Evolutionary conservation across 1,140 invertebrate species (phyloP).

Genomic region (Tetranychus cinnabarinus): DNA sequence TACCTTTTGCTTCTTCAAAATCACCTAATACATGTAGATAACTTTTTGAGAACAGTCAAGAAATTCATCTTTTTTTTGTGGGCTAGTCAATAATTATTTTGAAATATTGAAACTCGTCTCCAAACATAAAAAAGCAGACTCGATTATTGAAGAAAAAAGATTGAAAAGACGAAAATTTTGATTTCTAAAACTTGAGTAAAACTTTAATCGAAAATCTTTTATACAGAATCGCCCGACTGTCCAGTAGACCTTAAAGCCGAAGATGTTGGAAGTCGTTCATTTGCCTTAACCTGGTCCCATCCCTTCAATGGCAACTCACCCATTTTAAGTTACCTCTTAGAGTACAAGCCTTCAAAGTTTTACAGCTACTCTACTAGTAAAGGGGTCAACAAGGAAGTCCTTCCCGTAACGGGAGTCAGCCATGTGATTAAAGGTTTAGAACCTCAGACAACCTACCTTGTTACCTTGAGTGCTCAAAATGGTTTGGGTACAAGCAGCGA

Average conservation of each 20-base stretch:
- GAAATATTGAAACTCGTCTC: too few relatives aligned
- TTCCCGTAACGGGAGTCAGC: neutral
- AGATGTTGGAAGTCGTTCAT: slow-evolving; percentile 27
- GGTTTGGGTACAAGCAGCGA: slow-evolving; percentile 77
- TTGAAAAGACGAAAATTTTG: too few relatives aligned
- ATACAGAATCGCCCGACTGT: slow-evolving; percentile 35
- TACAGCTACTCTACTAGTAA: neutral
- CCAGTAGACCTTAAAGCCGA: slow-evolving; percentile 17
- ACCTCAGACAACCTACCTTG: slow-evolving; percentile 77
- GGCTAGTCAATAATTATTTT: too few relatives aligned
- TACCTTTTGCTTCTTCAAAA: too few relatives aligned
- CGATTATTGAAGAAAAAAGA: too few relatives aligned
- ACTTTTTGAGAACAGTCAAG: too few relatives aligned
- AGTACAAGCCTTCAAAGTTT: slow-evolving; percentile 37
- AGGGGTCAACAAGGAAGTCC: neutral
- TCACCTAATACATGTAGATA: too few relatives aligned
- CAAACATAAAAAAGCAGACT: too few relatives aligned
- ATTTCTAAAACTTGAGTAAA: slow-evolving; percentile 16
- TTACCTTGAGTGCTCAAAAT: slow-evolving; percentile 82
- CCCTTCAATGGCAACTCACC: slow-evolving; percentile 55
- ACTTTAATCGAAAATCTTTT: slow-evolving; percentile 62
- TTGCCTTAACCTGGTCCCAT: slow-evolving; percentile 40
- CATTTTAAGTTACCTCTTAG: slow-evolving; percentile 43
- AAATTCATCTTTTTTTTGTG: too few relatives aligned
- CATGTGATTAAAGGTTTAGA: slow-evolving; percentile 47